Base-by-base conservation (phyloP, 2,888 invertebrate genomes). In the Drosophila macrothrix region DNA sequence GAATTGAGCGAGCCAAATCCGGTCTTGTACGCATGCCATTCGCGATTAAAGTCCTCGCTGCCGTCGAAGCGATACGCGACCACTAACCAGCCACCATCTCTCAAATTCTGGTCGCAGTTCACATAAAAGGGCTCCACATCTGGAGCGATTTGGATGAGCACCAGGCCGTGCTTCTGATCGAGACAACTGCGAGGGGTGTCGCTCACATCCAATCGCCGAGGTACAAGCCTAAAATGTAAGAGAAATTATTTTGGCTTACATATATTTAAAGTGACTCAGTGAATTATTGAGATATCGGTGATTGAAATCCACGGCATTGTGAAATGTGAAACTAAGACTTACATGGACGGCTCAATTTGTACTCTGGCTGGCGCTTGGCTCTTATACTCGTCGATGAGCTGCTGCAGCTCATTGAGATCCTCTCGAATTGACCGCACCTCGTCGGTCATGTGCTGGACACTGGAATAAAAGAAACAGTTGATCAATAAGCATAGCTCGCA, bases 41-140 rank as follows among this genome's bases (percentile, higher is more conserved):
- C 68, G 1, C 77, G 67, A 35, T 80, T 22, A 10, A 88, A 88
- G 0, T 67, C 35, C 59, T 87, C 82, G 35, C 70, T 78, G 53
- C 88, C 90, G 25, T 88, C 83, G 19, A 46, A 76, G 1, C 88
- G 75, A 61, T 80, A 46, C 28, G 87, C 87, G 4, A 88, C 68
- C 19, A 84, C 84, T 16, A 83, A 37, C 88, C 88, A 90, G 33
- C 88, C 90, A 9, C 87, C 90, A 10, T 14, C 43, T 0, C 67
- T 68, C 28, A 49, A 55, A 10, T 72, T 35, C 41, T 87, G 87
- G 39, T 87, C 90, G 33, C 87, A 87, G 9, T 25, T 73, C 3
- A 82, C 90, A 55, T 49, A 84, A 39, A 87, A 87, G 1, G 85
- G 83, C 1, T 87, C 73, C 29, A 33, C 22, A 12, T 79, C 49